A percentile compares a stretch with the other conserved stretches of the same genome.
phyloP scores from a whole-genome alignment of 2,797 vertebrate genomes.

The Leucoraja ocellata region DNA sequence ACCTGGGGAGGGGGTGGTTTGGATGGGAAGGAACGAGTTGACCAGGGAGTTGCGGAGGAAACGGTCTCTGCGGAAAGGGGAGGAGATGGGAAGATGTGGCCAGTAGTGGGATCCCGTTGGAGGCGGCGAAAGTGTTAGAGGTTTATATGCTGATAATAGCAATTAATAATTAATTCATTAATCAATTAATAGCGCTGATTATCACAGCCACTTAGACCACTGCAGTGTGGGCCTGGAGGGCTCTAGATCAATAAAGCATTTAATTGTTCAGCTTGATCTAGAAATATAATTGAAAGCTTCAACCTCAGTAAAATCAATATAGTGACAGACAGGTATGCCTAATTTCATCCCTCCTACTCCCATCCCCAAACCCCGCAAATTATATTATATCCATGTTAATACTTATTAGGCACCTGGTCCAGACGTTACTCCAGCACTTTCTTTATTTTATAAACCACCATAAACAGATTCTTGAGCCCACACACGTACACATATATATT shows the following conservation, averaged over 20 bases:
- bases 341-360: neutral
- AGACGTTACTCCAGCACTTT: neutral
- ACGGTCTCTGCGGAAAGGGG: too few relatives aligned
- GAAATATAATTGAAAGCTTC: neutral
- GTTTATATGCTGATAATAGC: neutral
- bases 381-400: neutral
- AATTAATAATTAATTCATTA: neutral
- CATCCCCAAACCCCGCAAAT: neutral
- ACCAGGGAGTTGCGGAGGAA: too few relatives aligned
- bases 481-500: too few relatives aligned
- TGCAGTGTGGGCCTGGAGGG: neutral
- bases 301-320: neutral
- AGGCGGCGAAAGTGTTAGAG: too few relatives aligned
- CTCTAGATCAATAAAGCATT: constrained; percentile 1
- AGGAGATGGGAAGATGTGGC: too few relatives aligned
- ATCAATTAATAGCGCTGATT: neutral
- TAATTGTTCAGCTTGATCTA: neutral
- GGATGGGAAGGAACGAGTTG: too few relatives aligned
- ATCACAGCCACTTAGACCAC: neutral
- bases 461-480: too few relatives aligned
- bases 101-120: too few relatives aligned
- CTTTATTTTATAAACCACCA: too few relatives aligned
- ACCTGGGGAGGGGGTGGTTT: too few relatives aligned
- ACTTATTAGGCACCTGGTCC: neutral
- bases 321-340: neutral